Base-by-base conservation (phyloP, 2,888 invertebrate genomes). In the Amorpha juglandis region DNA sequence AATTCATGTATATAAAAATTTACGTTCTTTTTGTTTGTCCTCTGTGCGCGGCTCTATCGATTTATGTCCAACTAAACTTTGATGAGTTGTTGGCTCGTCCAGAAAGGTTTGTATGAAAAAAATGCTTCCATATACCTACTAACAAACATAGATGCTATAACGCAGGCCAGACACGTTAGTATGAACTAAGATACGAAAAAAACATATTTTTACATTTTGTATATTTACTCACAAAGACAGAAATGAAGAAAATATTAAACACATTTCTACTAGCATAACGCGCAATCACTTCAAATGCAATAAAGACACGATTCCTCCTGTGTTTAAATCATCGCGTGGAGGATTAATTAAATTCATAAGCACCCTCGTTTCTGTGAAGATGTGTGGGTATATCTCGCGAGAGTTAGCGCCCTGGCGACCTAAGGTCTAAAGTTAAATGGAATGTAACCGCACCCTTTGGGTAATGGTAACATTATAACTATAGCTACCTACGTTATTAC, bases 261-360 rank as follows among this genome's bases (percentile, higher is more conserved):
- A 48, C 27, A 48, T 35, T 63, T 50, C 6, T 62, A 38, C 42
- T 38, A 64, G 27, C 38, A 27, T 53, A 21, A 42, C 62, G 45
- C 21, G 45, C n/a, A 63, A 66, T 64, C 66, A 62, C 66, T 42
- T 9, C 45, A 38, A 63, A 63, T 63, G 62, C 62, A 50, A 63
- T 63, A 63, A 63, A 62, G 62, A 55, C 45, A 63, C 63, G 62
- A 65, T 58, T 53, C 47, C 27, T 47, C 48, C 16, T 42, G 47
- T 35, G 52, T 62, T 67, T 64, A 65, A 58, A 65, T 63, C 65
- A 65, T 63, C 62, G 35, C 50, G 42, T 63, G 64, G 55, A 63
- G 63, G 64, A 69, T 69, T 69, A 67, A 69, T 69, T 67, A 69
- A 69, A 69, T 69, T 69, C 63, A 69, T 67, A 67, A 67, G 69